Percentiles rank a stretch among this genome's conserved stretches.
phyloP scores from a whole-genome alignment of 2,888 invertebrate genomes.

The Achlya flavicornis region DNA sequence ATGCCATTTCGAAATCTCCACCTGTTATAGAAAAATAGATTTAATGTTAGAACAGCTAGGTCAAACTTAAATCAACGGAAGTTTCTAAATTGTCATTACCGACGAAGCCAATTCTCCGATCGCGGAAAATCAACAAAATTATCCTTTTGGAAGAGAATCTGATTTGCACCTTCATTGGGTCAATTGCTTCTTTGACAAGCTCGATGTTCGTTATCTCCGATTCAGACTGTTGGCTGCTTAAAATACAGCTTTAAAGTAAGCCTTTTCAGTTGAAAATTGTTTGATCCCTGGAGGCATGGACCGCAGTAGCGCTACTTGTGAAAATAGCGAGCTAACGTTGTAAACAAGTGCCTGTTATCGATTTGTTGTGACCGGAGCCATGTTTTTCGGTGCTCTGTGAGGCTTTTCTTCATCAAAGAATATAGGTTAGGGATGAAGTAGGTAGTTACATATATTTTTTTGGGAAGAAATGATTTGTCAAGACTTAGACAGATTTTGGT shows the following conservation, averaged over 20 bases:
- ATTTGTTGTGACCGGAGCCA: conserved; percentile 28
- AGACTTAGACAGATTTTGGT: too few relatives aligned
- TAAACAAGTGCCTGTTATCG: conserved; percentile 32
- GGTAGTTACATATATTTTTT: too few relatives aligned
- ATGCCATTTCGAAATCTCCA: too few relatives aligned
- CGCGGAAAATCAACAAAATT: neutral
- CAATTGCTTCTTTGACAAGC: neutral
- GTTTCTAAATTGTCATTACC: too few relatives aligned
- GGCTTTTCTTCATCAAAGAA: too few relatives aligned
- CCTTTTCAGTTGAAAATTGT: neutral
- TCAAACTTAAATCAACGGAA: too few relatives aligned
- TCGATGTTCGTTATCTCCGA: neutral
- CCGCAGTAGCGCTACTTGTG: neutral
- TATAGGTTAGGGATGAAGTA: conserved; percentile 8
- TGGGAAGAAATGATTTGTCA: too few relatives aligned
- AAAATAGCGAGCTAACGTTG: neutral
- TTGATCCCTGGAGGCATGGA: neutral
- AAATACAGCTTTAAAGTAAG: neutral
- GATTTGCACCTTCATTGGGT: neutral
- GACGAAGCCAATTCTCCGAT: too few relatives aligned
- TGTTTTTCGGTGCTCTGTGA: conserved; percentile 18
- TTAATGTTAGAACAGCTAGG: too few relatives aligned
- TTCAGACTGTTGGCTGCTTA: neutral
- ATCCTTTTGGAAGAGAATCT: neutral
- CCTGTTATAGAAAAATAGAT: too few relatives aligned